A percentile compares a stretch with the other conserved stretches of the same genome.
Evolutionary conservation across 2,888 invertebrate species (phyloP).

Genomic region (Psylliodes chrysocephalus): DNA sequence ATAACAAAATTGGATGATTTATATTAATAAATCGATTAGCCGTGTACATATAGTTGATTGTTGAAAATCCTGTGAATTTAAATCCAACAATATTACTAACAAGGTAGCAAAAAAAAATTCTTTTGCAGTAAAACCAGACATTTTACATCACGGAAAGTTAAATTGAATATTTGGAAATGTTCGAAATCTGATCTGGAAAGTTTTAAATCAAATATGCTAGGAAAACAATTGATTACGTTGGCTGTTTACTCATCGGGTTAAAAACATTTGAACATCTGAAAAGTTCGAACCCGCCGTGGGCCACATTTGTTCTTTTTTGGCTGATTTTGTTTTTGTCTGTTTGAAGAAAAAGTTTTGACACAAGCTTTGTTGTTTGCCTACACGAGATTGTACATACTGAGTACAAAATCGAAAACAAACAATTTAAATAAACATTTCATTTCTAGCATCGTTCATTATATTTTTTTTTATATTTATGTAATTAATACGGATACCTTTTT

Average conservation of each 20-base stretch:
- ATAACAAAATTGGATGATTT: too few relatives aligned
- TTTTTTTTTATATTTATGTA: too few relatives aligned
- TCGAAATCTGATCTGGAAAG: constrained; percentile 12
- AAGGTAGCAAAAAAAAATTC: not conserved
- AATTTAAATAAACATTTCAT: too few relatives aligned
- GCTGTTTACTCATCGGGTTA: constrained; percentile 18
- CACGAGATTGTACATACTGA: too few relatives aligned
- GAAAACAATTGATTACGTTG: constrained; percentile 23
- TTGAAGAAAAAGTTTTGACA: not conserved
- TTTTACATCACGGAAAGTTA: not conserved
- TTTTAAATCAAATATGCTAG: constrained; percentile 20
- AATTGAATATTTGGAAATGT: constrained; percentile 16
- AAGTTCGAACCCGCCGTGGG: not conserved
- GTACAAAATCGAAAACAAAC: too few relatives aligned
- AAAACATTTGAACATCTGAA: constrained; percentile 8
- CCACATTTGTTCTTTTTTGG: not conserved
- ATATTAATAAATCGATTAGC: too few relatives aligned
- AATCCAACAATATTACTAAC: too few relatives aligned
- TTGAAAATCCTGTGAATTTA: too few relatives aligned
- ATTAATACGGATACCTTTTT: too few relatives aligned
- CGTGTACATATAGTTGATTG: too few relatives aligned
- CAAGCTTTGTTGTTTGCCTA: too few relatives aligned
- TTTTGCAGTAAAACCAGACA: not conserved
- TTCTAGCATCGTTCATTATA: too few relatives aligned
- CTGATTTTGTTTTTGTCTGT: not conserved